phyloP scores from a whole-genome alignment of 1,140 invertebrate species.

The Atta texana region DNA sequence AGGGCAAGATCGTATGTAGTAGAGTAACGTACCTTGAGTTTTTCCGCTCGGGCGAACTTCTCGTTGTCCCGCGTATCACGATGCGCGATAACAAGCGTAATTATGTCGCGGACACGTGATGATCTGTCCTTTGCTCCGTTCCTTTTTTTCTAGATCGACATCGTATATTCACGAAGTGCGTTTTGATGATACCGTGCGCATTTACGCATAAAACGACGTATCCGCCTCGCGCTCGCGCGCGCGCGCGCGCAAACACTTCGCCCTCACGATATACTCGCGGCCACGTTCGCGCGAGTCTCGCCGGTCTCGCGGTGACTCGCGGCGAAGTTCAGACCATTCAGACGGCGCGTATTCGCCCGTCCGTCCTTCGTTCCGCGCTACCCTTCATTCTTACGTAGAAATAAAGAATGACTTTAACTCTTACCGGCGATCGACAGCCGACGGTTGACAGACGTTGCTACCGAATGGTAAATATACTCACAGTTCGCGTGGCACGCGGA shows the following conservation, averaged over 20 bases:
- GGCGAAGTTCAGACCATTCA: slow-evolving; percentile 1
- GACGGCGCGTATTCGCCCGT: background rate
- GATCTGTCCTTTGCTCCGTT: background rate
- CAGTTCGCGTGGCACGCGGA: slow-evolving; percentile 66
- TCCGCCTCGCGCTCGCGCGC: background rate
- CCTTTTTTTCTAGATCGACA: background rate
- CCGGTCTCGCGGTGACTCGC: background rate
- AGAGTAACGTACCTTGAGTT: background rate
- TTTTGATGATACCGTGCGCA: background rate
- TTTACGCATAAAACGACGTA: background rate
- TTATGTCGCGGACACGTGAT: background rate
- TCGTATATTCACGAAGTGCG: background rate
- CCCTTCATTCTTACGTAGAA: background rate
- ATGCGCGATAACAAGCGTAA: background rate
- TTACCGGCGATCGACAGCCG: background rate
- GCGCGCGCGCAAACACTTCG: background rate
- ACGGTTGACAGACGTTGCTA: background rate
- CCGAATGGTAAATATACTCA: background rate
- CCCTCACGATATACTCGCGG: background rate
- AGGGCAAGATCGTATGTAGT: background rate
- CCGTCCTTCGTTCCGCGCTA: background rate
- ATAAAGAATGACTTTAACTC: background rate
- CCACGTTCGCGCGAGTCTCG: background rate
- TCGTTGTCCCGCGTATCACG: background rate
- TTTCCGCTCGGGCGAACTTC: background rate